A percentile compares a stretch with the other conserved stretches of the same genome.
These are phyloP conservation scores for Zaprionus tsacasi DNA, from an alignment of 1,140 invertebrate genomes.

Conservation along the genomic window DNA sequence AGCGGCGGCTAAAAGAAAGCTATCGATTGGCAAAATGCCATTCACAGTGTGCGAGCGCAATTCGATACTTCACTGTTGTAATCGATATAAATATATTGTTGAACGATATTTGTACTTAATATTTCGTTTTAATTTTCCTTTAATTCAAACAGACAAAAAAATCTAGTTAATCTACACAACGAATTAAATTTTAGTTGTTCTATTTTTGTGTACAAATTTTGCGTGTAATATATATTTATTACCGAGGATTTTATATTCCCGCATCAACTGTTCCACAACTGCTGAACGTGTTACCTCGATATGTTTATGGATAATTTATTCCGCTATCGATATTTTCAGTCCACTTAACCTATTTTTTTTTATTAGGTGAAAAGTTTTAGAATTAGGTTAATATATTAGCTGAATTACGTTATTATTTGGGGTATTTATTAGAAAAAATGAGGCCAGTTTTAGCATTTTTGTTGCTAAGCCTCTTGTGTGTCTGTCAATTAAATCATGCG, in stretches of 20 bases:
- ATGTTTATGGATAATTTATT: background rate
- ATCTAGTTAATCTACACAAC: too few relatives aligned
- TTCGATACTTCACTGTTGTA: background rate
- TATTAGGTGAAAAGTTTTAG: conserved; percentile 69
- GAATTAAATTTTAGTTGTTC: too few relatives aligned
- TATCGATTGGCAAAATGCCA: conserved; percentile 24
- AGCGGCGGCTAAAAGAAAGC: conserved; percentile 30
- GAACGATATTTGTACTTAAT: background rate
- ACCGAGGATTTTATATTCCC: background rate
- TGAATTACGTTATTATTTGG: conserved; percentile 47
- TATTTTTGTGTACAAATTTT: too few relatives aligned
- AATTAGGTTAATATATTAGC: conserved; percentile 66
- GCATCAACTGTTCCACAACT: conserved; percentile 10
- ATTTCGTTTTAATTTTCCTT: background rate
- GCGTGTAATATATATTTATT: too few relatives aligned
- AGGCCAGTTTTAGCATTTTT: conserved; percentile 67
- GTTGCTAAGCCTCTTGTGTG: conserved; percentile 62
- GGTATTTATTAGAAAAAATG: conserved; percentile 48
- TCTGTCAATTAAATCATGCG: conserved; percentile 49
- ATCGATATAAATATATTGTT: conserved; percentile 14
- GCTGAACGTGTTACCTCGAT: background rate
- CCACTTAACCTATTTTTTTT: conserved; percentile 71
- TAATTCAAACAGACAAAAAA: too few relatives aligned
- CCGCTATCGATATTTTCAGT: conserved; percentile 49
- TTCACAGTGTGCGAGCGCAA: background rate